Evolutionary conservation across 2,888 invertebrate genomes (phyloP), one percentile per base, ranked within the genome.

Genomic region (Odontocolon sp.): DNA sequence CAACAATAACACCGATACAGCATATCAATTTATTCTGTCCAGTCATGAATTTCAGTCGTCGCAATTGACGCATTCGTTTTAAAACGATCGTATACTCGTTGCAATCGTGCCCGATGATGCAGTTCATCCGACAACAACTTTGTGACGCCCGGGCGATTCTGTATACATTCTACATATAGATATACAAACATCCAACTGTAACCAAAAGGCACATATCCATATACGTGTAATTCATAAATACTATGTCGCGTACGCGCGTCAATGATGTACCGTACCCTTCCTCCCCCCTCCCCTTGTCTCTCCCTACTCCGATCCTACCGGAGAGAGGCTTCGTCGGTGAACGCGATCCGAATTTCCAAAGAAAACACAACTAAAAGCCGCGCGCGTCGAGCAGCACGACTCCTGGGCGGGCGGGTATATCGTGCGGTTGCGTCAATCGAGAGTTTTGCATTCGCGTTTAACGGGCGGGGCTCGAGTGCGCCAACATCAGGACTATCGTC

Each of bases 381-480:
- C 33, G 33, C 21, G 40, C 28, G 64, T 33, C 16, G 14, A 21
- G 6, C 33, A n/a, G n/a, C n/a, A n/a, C n/a, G n/a, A n/a, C n/a
- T n/a, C n/a, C n/a, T n/a, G n/a, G n/a, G n/a, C n/a, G n/a, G n/a
- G n/a, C n/a, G n/a, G n/a, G n/a, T n/a, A n/a, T n/a, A n/a, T n/a
- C n/a, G n/a, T 54, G 61, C 50, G 70, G 59, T 76, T 70, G 66
- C 70, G 71, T 76, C 71, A 71, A 70, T 70, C 28, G 64, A 75
- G 59, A n/a, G n/a, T n/a, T n/a, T 71, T 67, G 61, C 70, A 76
- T 66, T 76, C 63, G 63, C 54, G 71, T 56, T 47, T 54, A 11
- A 67, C 47, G 56, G 71, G 66, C 38, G 71, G 71, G 76, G 61
- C 66, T 54, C 38, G 9, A 59, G 31, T 38, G 45, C 50, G 26